Evolutionary conservation across 2,888 invertebrate species (phyloP).

Genomic region (Neocrepidodera transversa): DNA sequence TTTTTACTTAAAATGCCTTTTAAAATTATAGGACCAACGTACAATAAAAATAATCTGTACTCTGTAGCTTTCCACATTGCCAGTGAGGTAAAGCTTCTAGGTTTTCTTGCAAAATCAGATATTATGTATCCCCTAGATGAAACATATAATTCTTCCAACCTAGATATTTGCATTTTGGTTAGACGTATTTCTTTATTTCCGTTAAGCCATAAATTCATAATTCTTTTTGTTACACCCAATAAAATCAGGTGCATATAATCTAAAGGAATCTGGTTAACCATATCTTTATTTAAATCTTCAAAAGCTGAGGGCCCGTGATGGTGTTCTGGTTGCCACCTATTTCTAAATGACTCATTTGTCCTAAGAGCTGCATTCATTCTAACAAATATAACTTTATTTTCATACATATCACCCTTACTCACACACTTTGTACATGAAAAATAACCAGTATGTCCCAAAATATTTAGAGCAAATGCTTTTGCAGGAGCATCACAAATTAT

Average conservation of each 20-base stretch:
- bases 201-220: slow-evolving; percentile 20
- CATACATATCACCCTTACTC: slow-evolving; percentile 30
- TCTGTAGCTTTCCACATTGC: too few relatives aligned
- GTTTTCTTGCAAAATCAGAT: too few relatives aligned
- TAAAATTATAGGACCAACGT: too few relatives aligned
- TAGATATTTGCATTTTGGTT: slow-evolving; percentile 6
- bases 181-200: slow-evolving; percentile 10
- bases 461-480: slow-evolving; percentile 38
- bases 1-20: neutral
- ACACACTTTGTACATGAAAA: slow-evolving; percentile 43
- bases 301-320: slow-evolving; percentile 16
- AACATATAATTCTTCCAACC: too few relatives aligned
- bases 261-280: too few relatives aligned
- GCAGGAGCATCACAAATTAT: slow-evolving; percentile 47
- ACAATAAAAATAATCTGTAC: too few relatives aligned
- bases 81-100: too few relatives aligned
- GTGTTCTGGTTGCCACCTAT: slow-evolving; percentile 21
- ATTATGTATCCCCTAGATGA: too few relatives aligned
- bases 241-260: slow-evolving; percentile 5
- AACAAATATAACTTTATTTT: slow-evolving; percentile 16
- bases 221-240: slow-evolving; percentile 19
- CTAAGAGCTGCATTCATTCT: slow-evolving; percentile 13
- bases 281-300: neutral
- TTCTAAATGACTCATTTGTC: slow-evolving; percentile 17
- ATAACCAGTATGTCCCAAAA: slow-evolving; percentile 43